Evolutionary conservation across 2,113 vertebrate genomes (phyloP), one percentile per base, ranked within the genome.

Genomic region (Mustela lutreola): DNA sequence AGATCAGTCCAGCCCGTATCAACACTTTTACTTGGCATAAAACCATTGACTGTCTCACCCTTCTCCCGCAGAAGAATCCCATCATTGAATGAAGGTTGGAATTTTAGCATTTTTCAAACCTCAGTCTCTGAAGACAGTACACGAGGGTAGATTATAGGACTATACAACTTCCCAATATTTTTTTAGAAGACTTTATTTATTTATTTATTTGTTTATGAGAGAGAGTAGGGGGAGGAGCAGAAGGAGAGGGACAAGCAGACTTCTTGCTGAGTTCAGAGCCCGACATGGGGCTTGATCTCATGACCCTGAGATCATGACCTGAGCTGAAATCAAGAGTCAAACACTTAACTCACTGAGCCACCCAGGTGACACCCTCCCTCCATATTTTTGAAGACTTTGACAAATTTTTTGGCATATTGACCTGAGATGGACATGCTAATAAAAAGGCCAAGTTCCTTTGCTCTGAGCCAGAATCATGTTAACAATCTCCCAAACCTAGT

Each of bases 91-190:
- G 36, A 83, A 92, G 78, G 95, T 89, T 91, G 48, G 8, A 70
- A 94, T 85, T 95, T 92, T 60, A 19, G 70, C 42, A 71, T 60
- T 97, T 95, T 90, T 65, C 26, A 96, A 85, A 60, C 14, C 2
- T 96, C 14, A 83, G 24, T 79, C 12, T 65, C 60, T 73, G 79
- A 92, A 86, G 18, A 18, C 6, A 67, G 1, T 73, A 78, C 70
- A 36, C 81, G 15, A n/a, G 24, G 19, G 0, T 60, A 86, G 65
- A 62, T 81, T 90, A 92, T 81, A 85, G 67, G 56, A 58, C 9
- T 92, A 80, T 5, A 42, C 10, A 88, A 84, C 11, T 6, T 76
- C 19, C 65, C 16, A 48, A 3, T 89, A 22, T 70, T 21, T 36
- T 78, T 84, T 95, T 12, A 18, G 24, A 92, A 97, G 81, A 58